A percentile compares a stretch with the other conserved stretches of the same genome.
Conservation (phyloP, 2,797 vertebrate genomes). For the Amazona ochrocephala region DNA sequence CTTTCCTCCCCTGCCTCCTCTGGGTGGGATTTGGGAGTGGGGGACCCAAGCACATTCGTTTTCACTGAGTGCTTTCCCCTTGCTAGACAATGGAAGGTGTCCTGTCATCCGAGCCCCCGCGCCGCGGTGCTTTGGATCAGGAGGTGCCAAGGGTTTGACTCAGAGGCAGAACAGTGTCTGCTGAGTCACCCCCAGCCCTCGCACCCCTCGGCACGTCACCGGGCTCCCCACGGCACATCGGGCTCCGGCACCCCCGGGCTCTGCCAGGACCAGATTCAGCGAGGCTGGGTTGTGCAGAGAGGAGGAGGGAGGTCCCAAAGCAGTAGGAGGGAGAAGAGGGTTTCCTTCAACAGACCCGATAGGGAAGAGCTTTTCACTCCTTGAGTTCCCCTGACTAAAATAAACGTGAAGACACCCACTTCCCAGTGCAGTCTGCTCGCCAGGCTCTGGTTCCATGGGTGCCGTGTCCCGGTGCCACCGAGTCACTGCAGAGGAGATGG, state of each 20-base stretch:
- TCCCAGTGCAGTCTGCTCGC: fast-evolving
- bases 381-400: background rate
- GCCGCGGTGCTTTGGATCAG: background rate
- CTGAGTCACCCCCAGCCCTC: background rate
- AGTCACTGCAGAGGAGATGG: background rate
- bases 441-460: fast-evolving
- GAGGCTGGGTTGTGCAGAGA: background rate
- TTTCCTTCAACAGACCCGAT: background rate
- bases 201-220: background rate
- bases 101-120: background rate
- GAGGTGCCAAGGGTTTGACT: background rate
- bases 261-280: background rate
- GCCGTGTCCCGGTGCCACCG: background rate
- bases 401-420: background rate
- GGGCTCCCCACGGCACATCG: background rate
- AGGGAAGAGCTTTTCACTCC: background rate
- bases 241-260: background rate
- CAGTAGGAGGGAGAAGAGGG: background rate
- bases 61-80: background rate
- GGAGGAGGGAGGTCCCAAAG: background rate
- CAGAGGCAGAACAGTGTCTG: background rate
- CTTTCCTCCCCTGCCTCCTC: background rate
- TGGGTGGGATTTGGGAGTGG: background rate
- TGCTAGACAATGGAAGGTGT: background rate
- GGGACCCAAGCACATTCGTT: fast-evolving